Evolutionary conservation across 2,113 vertebrate genomes (phyloP).

Genomic region (Corvus hawaiiensis): DNA sequence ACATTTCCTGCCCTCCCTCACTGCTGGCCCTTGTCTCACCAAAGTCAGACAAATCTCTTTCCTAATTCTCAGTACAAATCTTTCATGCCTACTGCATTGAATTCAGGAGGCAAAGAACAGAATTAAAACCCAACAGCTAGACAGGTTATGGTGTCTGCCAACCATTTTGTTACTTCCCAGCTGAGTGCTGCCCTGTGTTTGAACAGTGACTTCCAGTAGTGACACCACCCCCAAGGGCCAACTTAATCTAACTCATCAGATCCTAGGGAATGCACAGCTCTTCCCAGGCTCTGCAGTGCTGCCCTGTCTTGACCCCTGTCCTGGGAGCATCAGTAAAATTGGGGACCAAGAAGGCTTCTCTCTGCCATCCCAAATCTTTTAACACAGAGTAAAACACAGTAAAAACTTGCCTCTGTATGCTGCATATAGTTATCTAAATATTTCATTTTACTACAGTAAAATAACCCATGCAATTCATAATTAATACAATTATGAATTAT

Average conservation of each 20-base stretch:
- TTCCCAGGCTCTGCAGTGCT: not conserved
- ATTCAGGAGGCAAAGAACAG: not conserved
- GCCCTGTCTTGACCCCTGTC: not conserved
- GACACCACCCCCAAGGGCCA: not conserved
- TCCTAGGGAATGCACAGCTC: not conserved
- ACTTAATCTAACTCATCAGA: not conserved
- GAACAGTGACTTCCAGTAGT: not conserved
- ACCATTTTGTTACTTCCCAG: not conserved
- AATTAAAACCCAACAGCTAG: not conserved
- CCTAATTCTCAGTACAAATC: not conserved
- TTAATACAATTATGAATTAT: not conserved
- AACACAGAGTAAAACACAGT: not conserved
- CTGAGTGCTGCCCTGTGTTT: not conserved
- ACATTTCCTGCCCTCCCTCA: not conserved
- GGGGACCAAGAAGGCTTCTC: not conserved
- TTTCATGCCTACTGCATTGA: not conserved
- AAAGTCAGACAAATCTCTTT: not conserved
- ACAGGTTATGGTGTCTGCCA: not conserved
- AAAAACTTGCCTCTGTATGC: not conserved
- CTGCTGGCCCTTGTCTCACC: not conserved
- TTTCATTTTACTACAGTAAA: conserved; percentile 1
- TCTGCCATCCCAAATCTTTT: not conserved
- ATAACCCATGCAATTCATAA: not conserved
- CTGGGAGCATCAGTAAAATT: accelerated
- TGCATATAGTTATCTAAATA: not conserved